Base-by-base conservation (phyloP, 2,113 vertebrate species). In the Salvelinus fontinalis region DNA sequence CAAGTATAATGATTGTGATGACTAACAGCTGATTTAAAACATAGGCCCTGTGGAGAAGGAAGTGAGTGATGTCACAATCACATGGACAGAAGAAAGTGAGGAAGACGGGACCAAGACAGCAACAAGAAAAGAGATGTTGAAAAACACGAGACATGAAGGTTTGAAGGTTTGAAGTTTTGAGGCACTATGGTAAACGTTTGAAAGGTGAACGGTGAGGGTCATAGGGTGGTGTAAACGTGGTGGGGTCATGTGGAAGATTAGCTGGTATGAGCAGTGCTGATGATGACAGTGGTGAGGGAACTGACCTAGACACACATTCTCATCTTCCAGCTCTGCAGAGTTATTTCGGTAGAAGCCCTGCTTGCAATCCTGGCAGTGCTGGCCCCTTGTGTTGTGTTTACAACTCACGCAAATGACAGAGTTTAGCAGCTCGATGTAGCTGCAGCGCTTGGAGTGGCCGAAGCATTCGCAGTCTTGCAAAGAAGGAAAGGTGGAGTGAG, bases 331-430 rank as follows among this genome's bases (percentile, higher is more conserved):
- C 94, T 97, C 94, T 93, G 96, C 97, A 70, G 97, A 96, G 93
- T 95, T 93, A 96, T 99, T 99, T 96, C 97, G 96, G 96, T 96
- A 96, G 97, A 95, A 99, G 95, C 97, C 97, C 94, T 95, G 95
- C 95, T 98, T 97, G 96, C 98, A 99, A 88, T 96, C 95, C 92
- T 99, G 95, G 93, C 98, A 99, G 95, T 99, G 98, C 94, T 97
- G 97, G 92, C 98, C 98, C 95, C 97, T 96, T 96, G 98, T 99
- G 97, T 99, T 99, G 98, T 99, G 98, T 93, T 97, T 98, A 97
- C 97, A 99, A 96, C 97, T 97, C 95, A 99, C 97, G 94, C 98
- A 99, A 96, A 98, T 97, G 95, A 98, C 95, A 90, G 95, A 95
- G 92, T 97, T 97, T 93, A 99, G 95, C 96, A 98, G 93, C 94